Base-by-base conservation (phyloP, 2,113 vertebrate species). In the Oenanthe melanoleuca region DNA sequence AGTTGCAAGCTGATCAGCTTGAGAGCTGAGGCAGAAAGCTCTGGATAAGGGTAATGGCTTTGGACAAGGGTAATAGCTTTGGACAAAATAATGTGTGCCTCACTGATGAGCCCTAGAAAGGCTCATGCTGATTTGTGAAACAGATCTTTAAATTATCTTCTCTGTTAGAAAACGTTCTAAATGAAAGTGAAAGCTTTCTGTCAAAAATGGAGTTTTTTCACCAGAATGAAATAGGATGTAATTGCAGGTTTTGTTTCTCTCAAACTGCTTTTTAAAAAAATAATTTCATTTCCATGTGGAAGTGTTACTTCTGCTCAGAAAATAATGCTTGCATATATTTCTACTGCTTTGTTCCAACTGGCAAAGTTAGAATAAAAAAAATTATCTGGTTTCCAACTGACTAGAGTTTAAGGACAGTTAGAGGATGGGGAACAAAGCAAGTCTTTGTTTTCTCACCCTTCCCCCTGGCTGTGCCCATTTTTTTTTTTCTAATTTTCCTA, bases 11-110 rank as follows among this genome's bases (percentile, higher is more conserved):
- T 67, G 94, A 93, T 92, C 91, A 57, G 78, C 80, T 85, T 69
- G 86, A 87, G 84, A 87, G 57, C 86, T 79, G 73, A 91, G 86
- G 92, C 73, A 92, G 83, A 95, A 93, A 95, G 57, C 77, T 91
- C 81, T 69, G 86, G 66, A 33, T 89, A 86, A 84, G 65, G 63
- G 40, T 87, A 96, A 95, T 79, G 37, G 31, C 84, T 96, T 95
- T 89, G 84, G 89, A 95, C 84, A 86, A 91, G 61, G 55, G 57
- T 91, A 96, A 94, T 79, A 82, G 87, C 84, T 94, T 84, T 87
- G 86, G 77, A 94, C 78, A 89, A 89, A 95, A 53, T 67, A 84
- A 87, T 34, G 26, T 1, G 0, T 65, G 59, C 64, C n/a, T 79
- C 38, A 34, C 60, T 56, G 77, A 52, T 84, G 77, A 77, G 95